These are phyloP conservation scores for Zaprionus taronus DNA, from an alignment of 1,140 invertebrate species.

Conservation along the genomic window DNA sequence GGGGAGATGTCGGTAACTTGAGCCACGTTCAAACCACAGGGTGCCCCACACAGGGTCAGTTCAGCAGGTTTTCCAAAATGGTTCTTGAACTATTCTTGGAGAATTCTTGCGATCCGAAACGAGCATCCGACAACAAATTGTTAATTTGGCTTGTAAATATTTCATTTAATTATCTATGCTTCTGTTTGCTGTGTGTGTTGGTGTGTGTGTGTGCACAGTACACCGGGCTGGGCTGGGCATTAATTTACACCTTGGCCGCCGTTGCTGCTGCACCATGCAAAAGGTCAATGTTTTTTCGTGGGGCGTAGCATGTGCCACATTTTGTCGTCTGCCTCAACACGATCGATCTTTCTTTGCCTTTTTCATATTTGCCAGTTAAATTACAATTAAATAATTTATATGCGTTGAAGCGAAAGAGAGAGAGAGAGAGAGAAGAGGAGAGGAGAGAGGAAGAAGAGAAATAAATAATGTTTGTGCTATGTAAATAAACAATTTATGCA, in stretches of 20 bases:
- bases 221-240: conserved; percentile 43
- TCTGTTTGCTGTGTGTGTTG: conserved; percentile 26
- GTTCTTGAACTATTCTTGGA: conserved; percentile 6
- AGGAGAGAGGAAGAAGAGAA: background rate
- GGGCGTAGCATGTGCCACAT: conserved; percentile 9
- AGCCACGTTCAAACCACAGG: conserved; percentile 51
- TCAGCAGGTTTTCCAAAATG: conserved; percentile 24
- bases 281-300: conserved; percentile 61
- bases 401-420: conserved; percentile 16
- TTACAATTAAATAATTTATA: conserved; percentile 70
- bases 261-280: conserved; percentile 23
- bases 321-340: conserved; percentile 1
- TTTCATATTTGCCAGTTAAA: conserved; percentile 59
- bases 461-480: conserved; percentile 54
- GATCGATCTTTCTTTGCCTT: conserved; percentile 59
- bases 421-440: background rate
- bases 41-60: background rate
- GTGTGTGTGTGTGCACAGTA: conserved; percentile 18
- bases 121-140: conserved; percentile 67
- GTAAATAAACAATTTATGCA: conserved; percentile 60
- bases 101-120: conserved; percentile 55
- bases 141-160: conserved; percentile 79
- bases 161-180: conserved; percentile 79
- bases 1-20: conserved; percentile 51
- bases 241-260: conserved; percentile 66